A percentile compares a stretch with the other conserved stretches of the same genome.
These are phyloP conservation scores for Stenchaetothrips biformis DNA, from an alignment of 2,888 invertebrate species.

Conservation along the genomic window DNA sequence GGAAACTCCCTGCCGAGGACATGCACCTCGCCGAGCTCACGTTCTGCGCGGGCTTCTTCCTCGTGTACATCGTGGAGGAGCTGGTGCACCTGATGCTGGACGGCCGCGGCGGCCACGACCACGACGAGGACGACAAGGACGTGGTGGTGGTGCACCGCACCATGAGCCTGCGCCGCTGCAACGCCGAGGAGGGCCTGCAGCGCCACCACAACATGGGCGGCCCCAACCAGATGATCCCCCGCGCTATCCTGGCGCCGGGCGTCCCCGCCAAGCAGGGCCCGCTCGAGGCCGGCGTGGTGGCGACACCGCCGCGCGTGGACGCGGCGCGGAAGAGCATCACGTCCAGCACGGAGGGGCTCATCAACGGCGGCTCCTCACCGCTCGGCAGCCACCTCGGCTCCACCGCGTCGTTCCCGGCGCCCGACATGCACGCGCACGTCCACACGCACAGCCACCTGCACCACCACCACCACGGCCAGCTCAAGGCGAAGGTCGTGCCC, in stretches of 20 bases:
- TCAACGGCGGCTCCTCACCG: conserved; percentile 36
- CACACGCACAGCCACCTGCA: conserved; percentile 31
- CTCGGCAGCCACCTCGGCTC: conserved; percentile 35
- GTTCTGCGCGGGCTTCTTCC: conserved; percentile 59
- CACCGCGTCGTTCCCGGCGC: conserved; percentile 29
- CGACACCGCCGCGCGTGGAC: conserved; percentile 28
- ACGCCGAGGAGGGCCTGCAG: conserved; percentile 38
- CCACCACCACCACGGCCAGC: conserved; percentile 30
- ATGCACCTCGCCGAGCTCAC: conserved; percentile 55
- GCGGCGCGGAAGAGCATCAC: conserved; percentile 37
- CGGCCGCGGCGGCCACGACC: conserved; percentile 38
- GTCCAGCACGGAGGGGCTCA: conserved; percentile 41
- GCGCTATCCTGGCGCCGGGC: conserved; percentile 39
- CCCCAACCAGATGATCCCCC: conserved; percentile 39
- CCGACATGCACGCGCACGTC: background rate
- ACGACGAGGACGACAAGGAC: conserved; percentile 44
- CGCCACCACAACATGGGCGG: conserved; percentile 33
- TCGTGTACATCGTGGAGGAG: conserved; percentile 60
- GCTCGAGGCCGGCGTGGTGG: conserved; percentile 1
- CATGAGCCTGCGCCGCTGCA: conserved; percentile 52
- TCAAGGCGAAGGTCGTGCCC: conserved; percentile 34
- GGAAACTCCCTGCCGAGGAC: conserved; percentile 47
- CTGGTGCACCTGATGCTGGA: conserved; percentile 54
- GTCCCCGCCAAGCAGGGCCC: conserved; percentile 28
- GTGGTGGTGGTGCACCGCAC: conserved; percentile 51